Percentiles rank a stretch among this genome's conserved stretches.
Evolutionary conservation across 2,797 vertebrate species (phyloP).

Genomic region (Sternotherus odoratus): DNA sequence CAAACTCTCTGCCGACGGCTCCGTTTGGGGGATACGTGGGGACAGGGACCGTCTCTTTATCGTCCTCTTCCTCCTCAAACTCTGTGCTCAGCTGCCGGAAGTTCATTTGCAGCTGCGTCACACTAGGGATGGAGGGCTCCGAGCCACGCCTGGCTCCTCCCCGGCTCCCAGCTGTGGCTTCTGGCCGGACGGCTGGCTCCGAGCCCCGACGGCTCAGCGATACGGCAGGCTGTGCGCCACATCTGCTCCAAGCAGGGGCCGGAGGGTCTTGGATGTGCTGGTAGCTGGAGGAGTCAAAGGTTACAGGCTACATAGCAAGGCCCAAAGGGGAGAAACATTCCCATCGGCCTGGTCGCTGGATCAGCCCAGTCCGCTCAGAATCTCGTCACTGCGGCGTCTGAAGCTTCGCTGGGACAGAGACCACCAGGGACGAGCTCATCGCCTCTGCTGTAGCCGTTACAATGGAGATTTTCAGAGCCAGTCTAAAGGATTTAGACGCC

Average conservation of each 20-base stretch:
- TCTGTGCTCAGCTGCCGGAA: constrained; percentile 1
- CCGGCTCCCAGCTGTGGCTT: neutral
- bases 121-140: neutral
- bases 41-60: neutral
- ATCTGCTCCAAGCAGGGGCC: neutral
- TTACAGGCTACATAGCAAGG: neutral
- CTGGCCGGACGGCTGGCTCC: constrained; percentile 68
- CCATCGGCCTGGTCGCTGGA: neutral
- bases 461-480: neutral
- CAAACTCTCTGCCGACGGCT: neutral
- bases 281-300: constrained; percentile 79
- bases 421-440: neutral
- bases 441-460: neutral
- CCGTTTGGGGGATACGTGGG: rapidly evolving
- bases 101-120: neutral
- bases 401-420: neutral
- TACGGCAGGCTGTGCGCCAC: constrained; percentile 61
- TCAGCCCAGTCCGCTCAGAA: neutral
- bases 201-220: constrained; percentile 64
- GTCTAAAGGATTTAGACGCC: neutral
- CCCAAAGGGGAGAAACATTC: neutral
- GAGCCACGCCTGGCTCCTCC: neutral
- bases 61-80: constrained; percentile 70
- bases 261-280: constrained; percentile 75
- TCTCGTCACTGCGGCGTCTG: neutral